phyloP scores from a whole-genome alignment of 2,797 vertebrate genomes.

The Poeciliopsis presidionis region DNA sequence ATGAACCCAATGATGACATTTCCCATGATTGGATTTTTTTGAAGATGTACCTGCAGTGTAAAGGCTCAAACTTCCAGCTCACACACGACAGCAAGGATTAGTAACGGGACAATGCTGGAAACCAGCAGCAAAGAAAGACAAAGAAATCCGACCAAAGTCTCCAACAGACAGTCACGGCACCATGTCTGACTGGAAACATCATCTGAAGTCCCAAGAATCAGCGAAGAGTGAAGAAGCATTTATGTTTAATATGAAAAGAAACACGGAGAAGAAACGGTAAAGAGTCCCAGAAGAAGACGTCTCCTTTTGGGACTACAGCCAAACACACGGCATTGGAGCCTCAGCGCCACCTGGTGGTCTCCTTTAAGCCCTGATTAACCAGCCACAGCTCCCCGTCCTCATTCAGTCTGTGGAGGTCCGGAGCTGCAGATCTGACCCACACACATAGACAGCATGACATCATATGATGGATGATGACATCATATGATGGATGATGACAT shows the following conservation, averaged over 20 bases:
- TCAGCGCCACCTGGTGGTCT: constrained; percentile 94
- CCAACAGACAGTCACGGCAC: not conserved
- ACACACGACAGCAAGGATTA: constrained; percentile 7
- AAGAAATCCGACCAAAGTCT: not conserved
- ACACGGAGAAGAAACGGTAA: not conserved
- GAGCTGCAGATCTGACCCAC: constrained; percentile 90
- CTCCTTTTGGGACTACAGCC: constrained; percentile 31
- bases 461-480: not conserved
- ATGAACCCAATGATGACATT: not conserved
- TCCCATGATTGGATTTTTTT: not conserved
- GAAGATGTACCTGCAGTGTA: not conserved
- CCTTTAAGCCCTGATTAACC: constrained; percentile 99
- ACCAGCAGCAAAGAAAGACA: not conserved
- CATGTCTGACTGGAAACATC: not conserved
- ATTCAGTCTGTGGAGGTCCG: constrained; percentile 95
- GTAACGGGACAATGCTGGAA: not conserved
- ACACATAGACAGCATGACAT: constrained; percentile 65
- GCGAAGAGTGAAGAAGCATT: not conserved
- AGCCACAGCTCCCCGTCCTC: constrained; percentile 99
- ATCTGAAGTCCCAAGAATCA: not conserved
- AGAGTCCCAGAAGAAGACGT: constrained; percentile 28
- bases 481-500: too few relatives aligned
- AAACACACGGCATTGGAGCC: constrained; percentile 68
- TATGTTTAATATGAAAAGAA: not conserved
- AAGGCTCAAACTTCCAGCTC: not conserved